Conservation (phyloP, 1,140 invertebrate species). For the Ctenoplectra terminalis region DNA sequence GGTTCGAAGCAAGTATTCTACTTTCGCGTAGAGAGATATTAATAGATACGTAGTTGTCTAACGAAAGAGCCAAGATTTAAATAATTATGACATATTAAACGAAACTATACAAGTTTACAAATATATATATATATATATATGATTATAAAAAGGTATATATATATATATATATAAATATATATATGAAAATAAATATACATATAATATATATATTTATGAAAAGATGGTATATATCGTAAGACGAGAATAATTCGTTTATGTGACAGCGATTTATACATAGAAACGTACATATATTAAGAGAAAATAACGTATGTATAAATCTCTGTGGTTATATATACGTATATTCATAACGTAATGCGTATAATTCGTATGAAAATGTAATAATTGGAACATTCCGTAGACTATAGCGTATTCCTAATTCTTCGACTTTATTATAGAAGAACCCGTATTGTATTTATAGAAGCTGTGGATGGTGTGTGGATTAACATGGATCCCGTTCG, state of each 20-base stretch:
- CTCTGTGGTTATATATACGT: slow-evolving; percentile 19
- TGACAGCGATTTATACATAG: slow-evolving; percentile 58
- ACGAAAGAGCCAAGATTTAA: slow-evolving; percentile 50
- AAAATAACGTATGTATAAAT: slow-evolving; percentile 43
- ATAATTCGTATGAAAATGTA: slow-evolving; percentile 28
- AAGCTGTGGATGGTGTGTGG: neutral
- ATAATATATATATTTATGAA: slow-evolving; percentile 64
- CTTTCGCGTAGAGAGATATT: slow-evolving; percentile 13
- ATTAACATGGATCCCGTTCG: slow-evolving; percentile 10
- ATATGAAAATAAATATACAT: slow-evolving; percentile 51
- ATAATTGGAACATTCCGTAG: slow-evolving; percentile 39
- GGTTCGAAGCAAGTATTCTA: slow-evolving; percentile 23
- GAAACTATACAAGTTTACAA: slow-evolving; percentile 44
- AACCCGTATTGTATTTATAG: neutral
- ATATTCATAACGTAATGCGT: slow-evolving; percentile 27
- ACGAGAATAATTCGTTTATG: slow-evolving; percentile 60
- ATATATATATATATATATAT: slow-evolving; percentile 49
- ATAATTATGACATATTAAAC: slow-evolving; percentile 49
- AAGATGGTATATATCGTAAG: slow-evolving; percentile 60
- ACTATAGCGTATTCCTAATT: slow-evolving; percentile 7
- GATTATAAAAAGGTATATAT: slow-evolving; percentile 33
- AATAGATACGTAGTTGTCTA: slow-evolving; percentile 20
- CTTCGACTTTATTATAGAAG: neutral
- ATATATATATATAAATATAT: slow-evolving; percentile 43
- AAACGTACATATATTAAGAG: slow-evolving; percentile 9